phyloP scores from a whole-genome alignment of 2,113 vertebrate genomes.

The Azemiops feae region DNA sequence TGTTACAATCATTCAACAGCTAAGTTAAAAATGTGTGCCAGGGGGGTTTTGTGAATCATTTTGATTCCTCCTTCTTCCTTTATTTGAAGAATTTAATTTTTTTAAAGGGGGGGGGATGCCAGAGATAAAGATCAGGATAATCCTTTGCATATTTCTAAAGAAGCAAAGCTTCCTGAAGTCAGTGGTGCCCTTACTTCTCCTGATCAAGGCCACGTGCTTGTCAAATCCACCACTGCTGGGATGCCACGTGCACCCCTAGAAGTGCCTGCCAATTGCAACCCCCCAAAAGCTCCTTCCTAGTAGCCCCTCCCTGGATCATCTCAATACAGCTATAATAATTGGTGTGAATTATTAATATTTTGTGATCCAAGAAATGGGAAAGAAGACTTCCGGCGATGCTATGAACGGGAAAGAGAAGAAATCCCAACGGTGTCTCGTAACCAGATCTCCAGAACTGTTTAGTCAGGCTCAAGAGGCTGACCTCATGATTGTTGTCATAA shows the following conservation, averaged over 20 bases:
- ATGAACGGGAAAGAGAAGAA: background rate
- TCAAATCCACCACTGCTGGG: background rate
- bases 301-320: background rate
- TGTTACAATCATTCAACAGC: background rate
- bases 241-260: background rate
- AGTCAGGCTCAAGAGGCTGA: background rate
- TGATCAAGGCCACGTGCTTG: background rate
- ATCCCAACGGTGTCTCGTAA: background rate
- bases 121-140: background rate
- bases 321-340: background rate
- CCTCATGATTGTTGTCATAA: background rate
- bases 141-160: background rate
- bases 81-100: background rate
- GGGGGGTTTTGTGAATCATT: background rate
- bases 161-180: background rate
- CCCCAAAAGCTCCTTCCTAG: background rate
- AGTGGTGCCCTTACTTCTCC: background rate
- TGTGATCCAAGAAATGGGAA: background rate
- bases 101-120: background rate
- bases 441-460: constrained; percentile 1
- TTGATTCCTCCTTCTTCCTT: background rate
- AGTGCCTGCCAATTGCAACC: background rate
- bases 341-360: background rate
- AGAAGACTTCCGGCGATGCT: background rate
- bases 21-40: background rate